A percentile compares a stretch with the other conserved stretches of the same genome.
Evolutionary conservation across 2,113 vertebrate genomes (phyloP).

Genomic region (Scomber colias): DNA sequence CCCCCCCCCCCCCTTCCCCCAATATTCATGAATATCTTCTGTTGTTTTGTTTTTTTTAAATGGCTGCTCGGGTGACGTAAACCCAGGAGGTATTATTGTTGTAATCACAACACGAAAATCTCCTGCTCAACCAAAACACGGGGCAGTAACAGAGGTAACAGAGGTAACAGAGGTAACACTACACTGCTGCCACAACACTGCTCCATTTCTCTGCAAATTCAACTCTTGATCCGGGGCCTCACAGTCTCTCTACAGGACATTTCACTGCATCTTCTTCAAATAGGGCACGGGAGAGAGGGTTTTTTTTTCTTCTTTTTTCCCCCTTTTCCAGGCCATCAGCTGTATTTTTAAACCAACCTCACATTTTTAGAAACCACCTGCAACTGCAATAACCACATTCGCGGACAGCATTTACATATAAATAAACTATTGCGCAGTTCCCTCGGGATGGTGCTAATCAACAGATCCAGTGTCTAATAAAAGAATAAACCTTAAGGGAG

Average conservation of each 20-base stretch:
- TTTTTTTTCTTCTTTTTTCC: no score
- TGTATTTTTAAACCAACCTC: slow-evolving; percentile 19
- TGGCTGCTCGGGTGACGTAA: slow-evolving; percentile 17
- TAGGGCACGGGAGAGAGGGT: not conserved
- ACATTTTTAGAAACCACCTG: slow-evolving; percentile 7
- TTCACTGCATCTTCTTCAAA: slow-evolving; percentile 19
- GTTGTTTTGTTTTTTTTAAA: not conserved
- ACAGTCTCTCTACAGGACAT: not conserved
- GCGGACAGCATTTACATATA: not conserved
- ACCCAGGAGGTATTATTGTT: slow-evolving; percentile 28
- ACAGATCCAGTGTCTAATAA: slow-evolving; percentile 38
- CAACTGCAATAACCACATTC: not conserved
- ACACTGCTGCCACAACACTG: slow-evolving; percentile 22
- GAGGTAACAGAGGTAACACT: slow-evolving; percentile 18
- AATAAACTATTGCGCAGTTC: slow-evolving; percentile 30
- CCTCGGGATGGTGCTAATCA: slow-evolving; percentile 1
- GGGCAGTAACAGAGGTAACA: not conserved
- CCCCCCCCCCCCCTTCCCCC: no score
- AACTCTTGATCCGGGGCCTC: slow-evolving; percentile 1
- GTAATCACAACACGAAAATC: slow-evolving; percentile 43
- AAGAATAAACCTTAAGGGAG: slow-evolving; percentile 12
- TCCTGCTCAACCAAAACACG: slow-evolving; percentile 48
- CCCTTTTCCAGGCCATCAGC: slow-evolving; percentile 9
- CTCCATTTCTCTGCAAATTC: slow-evolving; percentile 21
- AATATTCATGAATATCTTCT: not conserved